Evolutionary conservation across 2,797 vertebrate genomes (phyloP), one percentile per base, ranked within the genome.

Genomic region (Gallinago stenura): DNA sequence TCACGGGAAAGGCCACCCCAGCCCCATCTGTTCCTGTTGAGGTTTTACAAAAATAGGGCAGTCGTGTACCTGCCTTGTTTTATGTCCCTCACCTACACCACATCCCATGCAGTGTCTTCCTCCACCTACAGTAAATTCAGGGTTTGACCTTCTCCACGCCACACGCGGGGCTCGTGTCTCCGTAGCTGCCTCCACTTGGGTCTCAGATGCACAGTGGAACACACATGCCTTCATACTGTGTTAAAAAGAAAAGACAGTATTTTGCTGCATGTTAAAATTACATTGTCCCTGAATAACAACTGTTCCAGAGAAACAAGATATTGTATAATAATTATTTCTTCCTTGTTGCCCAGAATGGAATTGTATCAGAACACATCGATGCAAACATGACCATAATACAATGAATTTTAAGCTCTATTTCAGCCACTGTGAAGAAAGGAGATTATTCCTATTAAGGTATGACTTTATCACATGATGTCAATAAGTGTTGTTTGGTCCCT

Each of bases 11-110:
- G 3, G 12, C 26, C 79, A 60, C 77, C 87, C 82, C 92, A 79
- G 80, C 70, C 75, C 89, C 96, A 92, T 66, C 95, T 96, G 93
- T 7, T 95, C 78, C 7, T 5, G 0, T 12, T 37, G 39, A 53
- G 65, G 12, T 64, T 90, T 50, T 31, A 31, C 50, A 57, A 53
- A 94, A 87, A 51, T 3, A 90, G 64, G 33, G 60, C 88, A 85
- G 66, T 64, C 78, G 53, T 14, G 0, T 26, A 54, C 28, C 71
- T 77, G 60, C 78, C 77, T 64, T 72, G 28, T 39, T 82, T 71
- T 39, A 33, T 43, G 65, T 14, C 21, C 33, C 5, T 88, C 51
- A 62, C 70, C 68, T 56, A 7, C 7, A n/a, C 14, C 30, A 31
- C 16, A 18, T 48, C 26, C 16, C 22, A 21, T 30, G 15, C 6